phyloP scores from a whole-genome alignment of 2,888 invertebrate species.

The Acanthosepion pharaonis region DNA sequence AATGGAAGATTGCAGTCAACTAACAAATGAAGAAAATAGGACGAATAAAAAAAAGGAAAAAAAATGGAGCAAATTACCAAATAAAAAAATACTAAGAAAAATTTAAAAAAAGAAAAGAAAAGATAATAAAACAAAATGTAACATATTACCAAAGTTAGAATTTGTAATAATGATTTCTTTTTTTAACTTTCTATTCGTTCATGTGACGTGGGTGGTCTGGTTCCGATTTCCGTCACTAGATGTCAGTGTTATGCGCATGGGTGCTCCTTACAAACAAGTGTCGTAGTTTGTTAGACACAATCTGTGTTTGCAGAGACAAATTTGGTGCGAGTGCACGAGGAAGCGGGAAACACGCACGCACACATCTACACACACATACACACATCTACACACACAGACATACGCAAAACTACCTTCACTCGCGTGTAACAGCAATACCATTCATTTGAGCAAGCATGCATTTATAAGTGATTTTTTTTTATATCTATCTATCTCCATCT shows the following conservation, averaged over 20 bases:
- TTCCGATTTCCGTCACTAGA: slow-evolving; percentile 1
- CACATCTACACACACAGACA: no score
- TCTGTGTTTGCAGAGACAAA: not conserved
- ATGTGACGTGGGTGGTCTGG: not conserved
- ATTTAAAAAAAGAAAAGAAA: not conserved
- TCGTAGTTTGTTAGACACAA: slow-evolving; percentile 23
- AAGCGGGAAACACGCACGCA: not conserved
- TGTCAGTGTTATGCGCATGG: slow-evolving; percentile 4
- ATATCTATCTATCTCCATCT: no score
- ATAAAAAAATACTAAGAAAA: no score
- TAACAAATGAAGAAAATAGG: not conserved
- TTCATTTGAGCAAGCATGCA: no score
- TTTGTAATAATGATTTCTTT: not conserved
- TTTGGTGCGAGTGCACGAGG: not conserved
- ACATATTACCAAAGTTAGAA: not conserved
- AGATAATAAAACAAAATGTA: not conserved
- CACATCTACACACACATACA: no score
- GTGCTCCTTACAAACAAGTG: slow-evolving; percentile 1
- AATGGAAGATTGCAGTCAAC: not conserved
- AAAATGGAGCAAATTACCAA: not conserved
- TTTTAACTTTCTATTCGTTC: not conserved
- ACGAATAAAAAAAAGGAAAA: not conserved
- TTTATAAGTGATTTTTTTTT: no score
- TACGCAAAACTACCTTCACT: no score
- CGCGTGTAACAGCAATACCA: no score